A percentile compares a stretch with the other conserved stretches of the same genome.
These are phyloP conservation scores for Pangasius sanitwongsei DNA, from an alignment of 2,797 vertebrate species.

Conservation along the genomic window DNA sequence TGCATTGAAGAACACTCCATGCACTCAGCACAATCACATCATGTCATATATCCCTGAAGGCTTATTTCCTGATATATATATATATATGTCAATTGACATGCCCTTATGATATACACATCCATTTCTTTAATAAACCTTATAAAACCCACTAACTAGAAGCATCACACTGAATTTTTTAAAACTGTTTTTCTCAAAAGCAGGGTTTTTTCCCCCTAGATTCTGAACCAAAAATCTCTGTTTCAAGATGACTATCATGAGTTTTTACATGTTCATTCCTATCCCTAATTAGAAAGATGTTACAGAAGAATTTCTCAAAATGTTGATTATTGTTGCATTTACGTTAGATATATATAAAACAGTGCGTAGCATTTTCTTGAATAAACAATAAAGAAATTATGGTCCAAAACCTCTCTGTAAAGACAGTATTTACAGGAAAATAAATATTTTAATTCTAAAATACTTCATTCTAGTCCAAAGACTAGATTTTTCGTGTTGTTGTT, in stretches of 20 bases:
- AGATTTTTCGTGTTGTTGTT: not conserved
- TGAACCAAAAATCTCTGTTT: not conserved
- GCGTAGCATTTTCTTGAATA: not conserved
- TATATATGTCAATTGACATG: not conserved
- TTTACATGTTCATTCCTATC: not conserved
- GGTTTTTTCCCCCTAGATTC: not conserved
- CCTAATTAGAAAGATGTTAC: not conserved
- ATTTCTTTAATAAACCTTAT: not conserved
- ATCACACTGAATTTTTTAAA: not conserved
- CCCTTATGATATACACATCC: not conserved
- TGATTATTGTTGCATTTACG: not conserved
- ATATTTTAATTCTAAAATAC: not conserved
- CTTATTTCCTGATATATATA: not conserved
- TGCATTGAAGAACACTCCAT: not conserved
- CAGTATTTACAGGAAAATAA: not conserved
- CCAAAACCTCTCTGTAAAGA: too few species aligned
- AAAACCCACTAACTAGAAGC: not conserved
- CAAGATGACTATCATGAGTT: not conserved
- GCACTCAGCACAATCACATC: not conserved
- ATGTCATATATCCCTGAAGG: not conserved
- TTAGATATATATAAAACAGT: not conserved
- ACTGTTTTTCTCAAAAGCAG: not conserved
- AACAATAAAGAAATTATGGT: not conserved
- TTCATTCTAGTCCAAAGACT: not conserved
- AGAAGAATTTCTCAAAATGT: not conserved